Conservation (phyloP, 2,113 vertebrate species). For the Phoxinus phoxinus region DNA sequence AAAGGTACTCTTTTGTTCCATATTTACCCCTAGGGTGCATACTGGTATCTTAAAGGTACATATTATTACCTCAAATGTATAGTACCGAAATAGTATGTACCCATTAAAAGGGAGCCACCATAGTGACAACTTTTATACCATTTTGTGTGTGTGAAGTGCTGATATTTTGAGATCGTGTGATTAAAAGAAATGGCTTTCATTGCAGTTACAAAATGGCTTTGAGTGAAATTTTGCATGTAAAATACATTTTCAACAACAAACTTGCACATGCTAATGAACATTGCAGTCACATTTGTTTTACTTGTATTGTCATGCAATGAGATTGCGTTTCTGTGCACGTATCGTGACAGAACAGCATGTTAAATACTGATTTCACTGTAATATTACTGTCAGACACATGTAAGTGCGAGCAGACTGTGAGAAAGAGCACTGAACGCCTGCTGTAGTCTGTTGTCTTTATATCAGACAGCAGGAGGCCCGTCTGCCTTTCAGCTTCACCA, state of each 20-base stretch:
- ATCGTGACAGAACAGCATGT: not conserved
- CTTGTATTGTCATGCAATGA: not conserved
- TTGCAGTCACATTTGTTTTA: not conserved
- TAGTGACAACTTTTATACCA: not conserved
- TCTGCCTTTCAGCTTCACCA: not conserved
- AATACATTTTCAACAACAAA: too few relatives aligned
- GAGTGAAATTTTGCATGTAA: not conserved
- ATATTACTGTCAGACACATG: not conserved
- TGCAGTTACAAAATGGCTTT: not conserved
- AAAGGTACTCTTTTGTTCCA: not conserved
- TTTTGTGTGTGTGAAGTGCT: not conserved
- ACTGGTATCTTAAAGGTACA: not conserved
- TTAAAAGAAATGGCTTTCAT: too few relatives aligned
- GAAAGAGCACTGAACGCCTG: conserved; percentile 12
- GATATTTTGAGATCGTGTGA: not conserved
- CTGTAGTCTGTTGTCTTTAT: conserved; percentile 23
- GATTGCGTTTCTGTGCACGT: not conserved
- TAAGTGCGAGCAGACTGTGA: not conserved
- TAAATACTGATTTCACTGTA: conserved; percentile 12
- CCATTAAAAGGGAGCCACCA: not conserved
- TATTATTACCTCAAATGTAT: too few relatives aligned
- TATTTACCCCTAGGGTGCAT: not conserved
- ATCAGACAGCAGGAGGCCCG: conserved; percentile 26
- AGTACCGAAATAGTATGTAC: not conserved
- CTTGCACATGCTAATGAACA: not conserved